These are phyloP conservation scores for Alfaro cultratus DNA, from an alignment of 2,797 vertebrate genomes.

Conservation along the genomic window DNA sequence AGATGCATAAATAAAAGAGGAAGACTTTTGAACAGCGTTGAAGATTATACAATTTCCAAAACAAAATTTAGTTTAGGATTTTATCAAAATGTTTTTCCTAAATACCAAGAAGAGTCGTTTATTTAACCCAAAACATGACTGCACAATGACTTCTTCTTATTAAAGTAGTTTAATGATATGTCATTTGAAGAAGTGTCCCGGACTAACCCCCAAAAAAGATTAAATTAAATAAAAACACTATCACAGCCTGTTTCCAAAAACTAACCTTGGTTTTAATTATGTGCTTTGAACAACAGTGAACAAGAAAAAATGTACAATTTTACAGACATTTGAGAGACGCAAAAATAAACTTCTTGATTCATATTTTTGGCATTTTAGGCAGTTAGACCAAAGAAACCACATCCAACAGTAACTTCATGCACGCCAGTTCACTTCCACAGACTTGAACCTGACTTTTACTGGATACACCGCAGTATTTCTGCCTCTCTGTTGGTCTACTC, in stretches of 20 bases:
- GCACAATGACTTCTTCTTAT: background rate
- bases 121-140: background rate
- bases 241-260: conserved; percentile 38
- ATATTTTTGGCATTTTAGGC: conserved; percentile 63
- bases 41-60: background rate
- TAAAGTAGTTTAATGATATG: background rate
- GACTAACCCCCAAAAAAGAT: background rate
- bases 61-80: background rate
- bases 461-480: conserved; percentile 13
- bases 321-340: conserved; percentile 40
- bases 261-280: conserved; percentile 61
- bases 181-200: background rate
- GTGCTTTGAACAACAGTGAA: conserved; percentile 51
- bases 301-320: conserved; percentile 46
- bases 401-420: conserved; percentile 51
- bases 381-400: conserved; percentile 34
- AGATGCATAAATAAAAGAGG: background rate
- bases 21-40: background rate
- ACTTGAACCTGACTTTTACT: conserved; percentile 11
- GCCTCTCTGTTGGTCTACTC: conserved; percentile 33
- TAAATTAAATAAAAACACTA: conserved; percentile 2
- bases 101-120: background rate
- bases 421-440: conserved; percentile 37
- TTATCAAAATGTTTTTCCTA: background rate
- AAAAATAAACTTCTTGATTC: conserved; percentile 47